phyloP scores from a whole-genome alignment of 2,113 vertebrate species.

The Bujurquina vittata region DNA sequence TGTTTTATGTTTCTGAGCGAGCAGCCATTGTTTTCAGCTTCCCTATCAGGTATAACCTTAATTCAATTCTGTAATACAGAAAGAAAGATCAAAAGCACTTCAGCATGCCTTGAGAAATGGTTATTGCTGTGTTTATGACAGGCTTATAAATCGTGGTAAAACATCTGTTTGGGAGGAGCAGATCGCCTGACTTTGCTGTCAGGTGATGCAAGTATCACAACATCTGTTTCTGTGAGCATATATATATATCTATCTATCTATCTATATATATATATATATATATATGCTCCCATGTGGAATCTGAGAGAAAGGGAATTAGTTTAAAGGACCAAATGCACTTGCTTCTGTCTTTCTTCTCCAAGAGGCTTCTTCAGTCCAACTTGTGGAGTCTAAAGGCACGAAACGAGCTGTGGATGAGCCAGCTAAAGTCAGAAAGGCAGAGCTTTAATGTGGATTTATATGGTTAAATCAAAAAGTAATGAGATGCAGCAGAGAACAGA shows the following conservation, averaged over 20 bases:
- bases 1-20: not conserved
- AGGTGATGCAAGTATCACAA: not conserved
- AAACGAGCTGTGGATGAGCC: not conserved
- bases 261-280: too few species aligned
- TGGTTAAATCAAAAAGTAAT: not conserved
- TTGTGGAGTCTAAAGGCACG: not conserved
- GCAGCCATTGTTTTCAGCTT: not conserved
- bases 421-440: not conserved
- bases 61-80: not conserved
- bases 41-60: not conserved
- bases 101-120: not conserved
- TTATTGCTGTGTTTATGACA: not conserved
- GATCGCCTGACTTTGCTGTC: slow-evolving; percentile 15
- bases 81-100: not conserved
- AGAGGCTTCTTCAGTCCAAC: not conserved
- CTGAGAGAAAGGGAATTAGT: not conserved
- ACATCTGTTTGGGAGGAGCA: slow-evolving; percentile 3
- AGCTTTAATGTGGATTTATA: not conserved
- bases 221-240: not conserved
- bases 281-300: not conserved
- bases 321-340: not conserved
- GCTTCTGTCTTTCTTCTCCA: not conserved
- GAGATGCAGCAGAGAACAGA: not conserved
- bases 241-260: too few species aligned
- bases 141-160: slow-evolving; percentile 1